Conservation (phyloP, 2,888 invertebrate genomes). For the Cynaeus angustus region DNA sequence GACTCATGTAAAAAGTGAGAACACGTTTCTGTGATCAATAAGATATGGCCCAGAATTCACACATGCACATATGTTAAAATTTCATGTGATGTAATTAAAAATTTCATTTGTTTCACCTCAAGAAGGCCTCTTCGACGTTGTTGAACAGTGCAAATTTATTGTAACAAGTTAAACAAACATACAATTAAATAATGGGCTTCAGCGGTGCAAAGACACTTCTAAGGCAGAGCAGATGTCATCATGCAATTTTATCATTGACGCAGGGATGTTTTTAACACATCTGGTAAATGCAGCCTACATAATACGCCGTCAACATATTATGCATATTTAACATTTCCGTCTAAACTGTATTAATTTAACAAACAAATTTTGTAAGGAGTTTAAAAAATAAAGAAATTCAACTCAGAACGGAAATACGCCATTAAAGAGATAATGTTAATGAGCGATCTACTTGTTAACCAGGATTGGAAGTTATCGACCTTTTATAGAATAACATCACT, state of each 20-base stretch:
- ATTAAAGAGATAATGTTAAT: conserved; percentile 33
- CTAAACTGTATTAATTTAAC: no score
- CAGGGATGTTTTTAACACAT: conserved; percentile 29
- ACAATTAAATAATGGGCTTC: conserved; percentile 5
- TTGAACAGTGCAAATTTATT: no score
- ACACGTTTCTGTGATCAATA: conserved; percentile 28
- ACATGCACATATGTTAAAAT: no score
- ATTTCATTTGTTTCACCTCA: background rate
- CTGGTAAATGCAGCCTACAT: conserved; percentile 37
- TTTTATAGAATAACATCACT: conserved; percentile 22
- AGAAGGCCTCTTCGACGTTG: background rate
- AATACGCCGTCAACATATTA: background rate
- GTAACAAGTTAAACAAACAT: no score
- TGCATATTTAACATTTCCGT: background rate
- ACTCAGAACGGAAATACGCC: conserved; percentile 28
- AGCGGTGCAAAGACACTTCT: conserved; percentile 1
- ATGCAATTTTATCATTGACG: conserved; percentile 8
- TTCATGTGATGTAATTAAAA: background rate
- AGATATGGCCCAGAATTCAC: conserved; percentile 7
- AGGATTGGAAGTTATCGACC: conserved; percentile 37
- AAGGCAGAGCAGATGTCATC: conserved; percentile 16
- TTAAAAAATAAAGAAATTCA: conserved; percentile 19
- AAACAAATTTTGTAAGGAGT: background rate
- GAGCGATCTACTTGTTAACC: conserved; percentile 17
- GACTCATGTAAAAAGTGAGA: conserved; percentile 35